Base-by-base conservation (phyloP, 2,797 vertebrate species). In the Nasua narica region DNA sequence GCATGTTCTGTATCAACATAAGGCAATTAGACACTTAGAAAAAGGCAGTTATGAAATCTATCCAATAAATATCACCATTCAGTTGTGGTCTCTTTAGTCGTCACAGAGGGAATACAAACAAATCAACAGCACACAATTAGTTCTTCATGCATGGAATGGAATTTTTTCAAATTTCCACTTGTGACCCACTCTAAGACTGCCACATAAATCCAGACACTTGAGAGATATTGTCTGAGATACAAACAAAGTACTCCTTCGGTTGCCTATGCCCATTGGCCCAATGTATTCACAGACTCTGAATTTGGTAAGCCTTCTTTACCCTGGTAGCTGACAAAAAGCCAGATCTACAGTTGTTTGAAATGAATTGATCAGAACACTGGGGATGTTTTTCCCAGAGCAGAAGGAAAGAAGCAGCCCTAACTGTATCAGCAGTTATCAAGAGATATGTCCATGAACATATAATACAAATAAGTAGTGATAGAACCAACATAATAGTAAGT, bases 21-120 rank as follows among this genome's bases (percentile, higher is more conserved):
- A 96, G 97, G 96, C 89, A 85, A 97, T 91, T 94, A 97, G 97
- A 97, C 7, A 1, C 91, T 96, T 95, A 89, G 43, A 70, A 96
- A 97, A 94, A 95, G 50, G 50, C 81, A 76, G 84, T 96, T 94
- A 70, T 95, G 91, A 96, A 97, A 95, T 96, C 76, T 60, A 94
- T 52, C 93, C 77, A 93, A 93, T 93, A 96, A 97, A 90, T 92
- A 95, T 84, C 89, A 91, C 52, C 52, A 96, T 94, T 81, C 62
- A 97, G 19, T 84, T 97, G 69, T 92, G 90, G 32, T 91, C 67
- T 90, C 70, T 95, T 94, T 86, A 96, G 65, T 88, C 96, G 91
- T 93, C 78, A 94, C 54, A 88, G 78, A 92, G 70, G 37, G 69
- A 93, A 92, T 62, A 92, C 52, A 95, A 97, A 97, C 84, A 96